phyloP scores from a whole-genome alignment of 1,140 invertebrate genomes.

The Venturia canescens region DNA sequence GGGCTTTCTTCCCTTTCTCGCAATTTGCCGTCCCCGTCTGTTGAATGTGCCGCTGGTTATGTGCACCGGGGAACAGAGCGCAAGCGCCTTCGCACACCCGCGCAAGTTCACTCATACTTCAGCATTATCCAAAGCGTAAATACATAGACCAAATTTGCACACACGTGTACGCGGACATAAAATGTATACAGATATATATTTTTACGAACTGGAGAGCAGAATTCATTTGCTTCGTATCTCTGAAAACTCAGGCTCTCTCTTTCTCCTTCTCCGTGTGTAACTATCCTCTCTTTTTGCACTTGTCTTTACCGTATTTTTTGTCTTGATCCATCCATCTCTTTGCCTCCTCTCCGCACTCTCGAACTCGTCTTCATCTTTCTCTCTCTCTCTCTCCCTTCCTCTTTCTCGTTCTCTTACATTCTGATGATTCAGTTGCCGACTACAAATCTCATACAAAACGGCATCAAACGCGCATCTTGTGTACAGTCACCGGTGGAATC shows the following conservation, averaged over 20 bases:
- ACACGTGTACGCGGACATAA: conserved; percentile 18
- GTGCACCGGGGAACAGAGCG: neutral
- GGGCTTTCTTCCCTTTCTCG: conserved; percentile 5
- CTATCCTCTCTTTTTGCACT: neutral
- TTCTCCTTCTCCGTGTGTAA: neutral
- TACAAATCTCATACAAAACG: neutral
- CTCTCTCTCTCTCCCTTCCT: conserved; percentile 22
- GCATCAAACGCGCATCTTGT: neutral
- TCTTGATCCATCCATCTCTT: neutral
- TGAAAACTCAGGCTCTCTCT: neutral
- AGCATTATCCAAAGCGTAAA: conserved; percentile 50
- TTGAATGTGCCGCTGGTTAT: conserved; percentile 22
- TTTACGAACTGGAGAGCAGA: neutral
- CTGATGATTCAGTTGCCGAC: neutral
- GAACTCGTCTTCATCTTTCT: conserved; percentile 11
- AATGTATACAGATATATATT: neutral
- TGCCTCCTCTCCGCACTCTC: neutral
- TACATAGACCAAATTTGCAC: neutral
- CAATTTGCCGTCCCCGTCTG: conserved; percentile 30
- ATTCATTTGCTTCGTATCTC: neutral
- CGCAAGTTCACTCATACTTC: neutral
- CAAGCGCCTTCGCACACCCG: conserved; percentile 13
- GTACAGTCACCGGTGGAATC: too few species aligned
- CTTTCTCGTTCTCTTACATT: conserved; percentile 16
- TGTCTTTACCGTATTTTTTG: neutral